These are phyloP conservation scores for Tiliqua scincoides DNA, from an alignment of 2,113 vertebrate species.

Conservation along the genomic window DNA sequence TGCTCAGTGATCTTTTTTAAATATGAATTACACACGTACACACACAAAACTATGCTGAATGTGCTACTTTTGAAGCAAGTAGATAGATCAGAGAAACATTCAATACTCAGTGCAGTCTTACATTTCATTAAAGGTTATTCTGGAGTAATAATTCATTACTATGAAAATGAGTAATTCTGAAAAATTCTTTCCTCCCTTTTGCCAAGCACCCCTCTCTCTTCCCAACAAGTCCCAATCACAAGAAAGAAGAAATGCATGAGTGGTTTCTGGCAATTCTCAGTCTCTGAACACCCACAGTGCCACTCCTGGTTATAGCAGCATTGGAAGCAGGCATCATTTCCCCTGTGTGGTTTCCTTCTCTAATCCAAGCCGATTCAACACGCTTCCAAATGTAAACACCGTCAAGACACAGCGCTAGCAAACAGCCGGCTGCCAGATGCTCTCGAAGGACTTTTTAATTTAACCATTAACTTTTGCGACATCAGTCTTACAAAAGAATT, in stretches of 20 bases:
- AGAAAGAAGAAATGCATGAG: neutral
- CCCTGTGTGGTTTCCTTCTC: neutral
- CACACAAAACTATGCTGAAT: neutral
- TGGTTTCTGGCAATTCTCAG: neutral
- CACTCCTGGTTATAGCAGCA: neutral
- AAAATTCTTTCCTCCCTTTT: neutral
- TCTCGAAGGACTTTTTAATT: neutral
- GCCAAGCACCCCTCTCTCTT: neutral
- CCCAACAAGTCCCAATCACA: neutral
- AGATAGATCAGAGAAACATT: neutral
- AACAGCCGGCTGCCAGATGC: neutral
- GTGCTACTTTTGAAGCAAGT: neutral
- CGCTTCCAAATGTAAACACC: slow-evolving; percentile 3
- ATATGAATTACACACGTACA: neutral
- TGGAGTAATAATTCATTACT: neutral
- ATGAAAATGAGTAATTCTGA: neutral
- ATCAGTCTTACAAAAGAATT: neutral
- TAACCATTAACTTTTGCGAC: neutral
- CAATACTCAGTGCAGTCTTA: neutral
- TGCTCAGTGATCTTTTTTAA: neutral
- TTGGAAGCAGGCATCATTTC: neutral
- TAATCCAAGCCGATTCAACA: neutral
- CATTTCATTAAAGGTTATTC: neutral
- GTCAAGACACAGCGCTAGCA: neutral
- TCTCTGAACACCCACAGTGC: neutral